phyloP scores from a whole-genome alignment of 1,140 invertebrate genomes.

The Aphaenogaster floridana region DNA sequence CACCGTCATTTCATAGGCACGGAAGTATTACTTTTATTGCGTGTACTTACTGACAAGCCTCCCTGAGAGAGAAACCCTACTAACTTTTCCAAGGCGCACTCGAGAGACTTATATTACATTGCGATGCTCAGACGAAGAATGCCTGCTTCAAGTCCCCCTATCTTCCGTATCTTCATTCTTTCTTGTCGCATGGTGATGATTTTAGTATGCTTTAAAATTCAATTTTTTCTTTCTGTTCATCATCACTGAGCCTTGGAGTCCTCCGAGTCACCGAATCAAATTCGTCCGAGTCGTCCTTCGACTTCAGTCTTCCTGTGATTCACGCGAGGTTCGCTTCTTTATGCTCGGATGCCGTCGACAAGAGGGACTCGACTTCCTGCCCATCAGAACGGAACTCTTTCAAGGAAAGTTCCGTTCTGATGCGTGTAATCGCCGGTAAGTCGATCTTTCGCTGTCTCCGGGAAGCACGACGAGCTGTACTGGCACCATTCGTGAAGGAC shows the following conservation, averaged over 20 bases:
- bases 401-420: constrained; percentile 14
- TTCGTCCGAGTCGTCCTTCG: background rate
- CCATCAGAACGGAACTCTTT: constrained; percentile 14
- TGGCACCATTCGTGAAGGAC: constrained; percentile 47
- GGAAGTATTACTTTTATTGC: constrained; percentile 70
- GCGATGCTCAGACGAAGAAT: constrained; percentile 4
- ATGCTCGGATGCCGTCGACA: constrained; percentile 33
- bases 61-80: constrained; percentile 63
- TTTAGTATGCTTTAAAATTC: background rate
- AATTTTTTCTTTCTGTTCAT: background rate
- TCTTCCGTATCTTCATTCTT: constrained; percentile 1
- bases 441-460: background rate
- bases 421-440: constrained; percentile 20
- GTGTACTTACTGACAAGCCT: constrained; percentile 63
- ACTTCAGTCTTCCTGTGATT: constrained; percentile 24
- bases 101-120: constrained; percentile 35
- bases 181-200: background rate
- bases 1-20: constrained; percentile 66
- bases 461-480: constrained; percentile 12
- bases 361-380: constrained; percentile 48
- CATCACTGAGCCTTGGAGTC: background rate
- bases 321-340: background rate
- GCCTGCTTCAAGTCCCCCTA: background rate
- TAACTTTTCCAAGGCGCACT: constrained; percentile 45
- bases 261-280: constrained; percentile 23